Conservation (phyloP, 2,113 vertebrate genomes). For the Nanger granti region DNA sequence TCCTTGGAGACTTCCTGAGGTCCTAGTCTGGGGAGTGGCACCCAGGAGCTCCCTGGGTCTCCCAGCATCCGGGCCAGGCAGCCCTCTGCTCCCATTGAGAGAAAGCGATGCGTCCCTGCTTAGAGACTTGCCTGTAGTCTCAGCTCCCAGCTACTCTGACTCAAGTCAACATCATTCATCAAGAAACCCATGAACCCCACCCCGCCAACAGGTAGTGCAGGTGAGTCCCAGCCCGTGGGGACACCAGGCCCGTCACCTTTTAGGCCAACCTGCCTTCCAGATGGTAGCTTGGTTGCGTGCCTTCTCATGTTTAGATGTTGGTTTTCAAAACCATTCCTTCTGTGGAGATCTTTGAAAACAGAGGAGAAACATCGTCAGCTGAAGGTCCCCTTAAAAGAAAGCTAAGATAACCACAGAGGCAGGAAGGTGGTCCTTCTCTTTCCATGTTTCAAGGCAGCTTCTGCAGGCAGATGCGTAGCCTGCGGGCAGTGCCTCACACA, state of each 20-base stretch:
- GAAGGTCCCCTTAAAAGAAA: not conserved
- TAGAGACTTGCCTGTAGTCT: not conserved
- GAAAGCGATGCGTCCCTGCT: not conserved
- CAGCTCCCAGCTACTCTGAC: not conserved
- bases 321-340: not conserved
- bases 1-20: not conserved
- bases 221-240: not conserved
- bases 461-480: not conserved
- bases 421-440: not conserved
- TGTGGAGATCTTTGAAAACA: not conserved
- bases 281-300: not conserved
- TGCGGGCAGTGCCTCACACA: not conserved
- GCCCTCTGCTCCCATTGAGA: not conserved
- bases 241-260: too few species aligned
- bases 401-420: slow-evolving; percentile 28
- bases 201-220: not conserved
- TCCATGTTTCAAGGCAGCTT: not conserved
- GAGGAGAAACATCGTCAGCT: not conserved
- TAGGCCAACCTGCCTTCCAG: not conserved
- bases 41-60: not conserved
- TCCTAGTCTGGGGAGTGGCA: not conserved
- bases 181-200: not conserved
- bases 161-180: not conserved
- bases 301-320: not conserved
- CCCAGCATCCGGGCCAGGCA: not conserved